Percentiles rank a stretch among this genome's conserved stretches.
Conservation (phyloP, 2,113 vertebrate species). For the Macheiramphus alcinus region DNA sequence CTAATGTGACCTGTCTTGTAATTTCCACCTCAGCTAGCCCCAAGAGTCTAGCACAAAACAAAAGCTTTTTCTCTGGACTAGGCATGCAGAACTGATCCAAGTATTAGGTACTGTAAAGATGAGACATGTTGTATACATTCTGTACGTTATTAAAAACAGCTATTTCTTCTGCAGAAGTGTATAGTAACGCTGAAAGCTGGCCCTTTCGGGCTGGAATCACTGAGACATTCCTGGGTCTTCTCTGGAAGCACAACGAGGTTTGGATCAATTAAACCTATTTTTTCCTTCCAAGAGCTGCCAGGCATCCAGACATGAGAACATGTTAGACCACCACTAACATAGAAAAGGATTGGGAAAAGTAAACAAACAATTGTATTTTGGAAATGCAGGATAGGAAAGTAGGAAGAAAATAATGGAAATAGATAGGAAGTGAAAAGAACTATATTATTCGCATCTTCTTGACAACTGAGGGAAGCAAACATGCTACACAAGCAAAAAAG, state of each 20-base stretch:
- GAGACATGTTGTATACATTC: not conserved
- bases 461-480: not conserved
- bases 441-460: not conserved
- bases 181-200: not conserved
- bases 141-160: not conserved
- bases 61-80: not conserved
- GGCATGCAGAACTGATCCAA: not conserved
- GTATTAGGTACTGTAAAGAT: not conserved
- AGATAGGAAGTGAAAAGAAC: not conserved
- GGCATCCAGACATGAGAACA: not conserved
- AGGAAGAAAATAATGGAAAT: not conserved
- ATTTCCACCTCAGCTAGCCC: not conserved
- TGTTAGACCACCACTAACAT: not conserved
- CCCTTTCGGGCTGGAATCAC: not conserved
- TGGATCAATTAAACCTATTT: not conserved
- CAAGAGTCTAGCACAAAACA: not conserved
- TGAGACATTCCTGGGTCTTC: not conserved
- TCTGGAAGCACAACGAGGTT: not conserved
- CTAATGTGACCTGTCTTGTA: not conserved
- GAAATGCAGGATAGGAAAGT: not conserved
- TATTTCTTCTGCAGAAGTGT: not conserved
- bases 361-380: not conserved
- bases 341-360: not conserved
- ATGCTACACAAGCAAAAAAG: not conserved
- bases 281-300: not conserved